These are phyloP conservation scores for Oreortyx pictus DNA, from an alignment of 2,797 vertebrate species.

Conservation along the genomic window DNA sequence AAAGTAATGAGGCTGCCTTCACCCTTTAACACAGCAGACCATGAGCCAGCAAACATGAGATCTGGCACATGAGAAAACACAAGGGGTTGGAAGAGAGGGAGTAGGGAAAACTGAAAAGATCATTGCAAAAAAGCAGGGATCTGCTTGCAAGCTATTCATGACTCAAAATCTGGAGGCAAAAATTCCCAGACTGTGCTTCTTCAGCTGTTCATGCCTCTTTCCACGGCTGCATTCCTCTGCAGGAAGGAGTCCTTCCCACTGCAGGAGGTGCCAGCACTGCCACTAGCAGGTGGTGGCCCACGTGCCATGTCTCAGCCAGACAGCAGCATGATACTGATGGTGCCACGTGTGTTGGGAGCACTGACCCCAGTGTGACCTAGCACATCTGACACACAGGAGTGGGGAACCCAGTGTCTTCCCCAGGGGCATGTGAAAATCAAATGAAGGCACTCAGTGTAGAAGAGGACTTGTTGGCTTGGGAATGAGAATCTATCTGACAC, in stretches of 20 bases:
- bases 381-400: not conserved
- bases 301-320: not conserved
- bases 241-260: rapidly evolving
- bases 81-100: not conserved
- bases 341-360: not conserved
- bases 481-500: not conserved
- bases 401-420: not conserved
- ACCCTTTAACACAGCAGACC: not conserved
- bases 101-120: not conserved
- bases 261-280: rapidly evolving
- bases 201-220: not conserved
- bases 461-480: not conserved
- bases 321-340: not conserved
- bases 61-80: not conserved
- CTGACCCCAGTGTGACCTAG: not conserved
- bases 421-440: constrained; percentile 13
- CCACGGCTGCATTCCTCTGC: not conserved
- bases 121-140: not conserved
- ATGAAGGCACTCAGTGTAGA: not conserved
- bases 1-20: not conserved
- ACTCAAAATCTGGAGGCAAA: not conserved
- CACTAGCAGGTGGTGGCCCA: not conserved
- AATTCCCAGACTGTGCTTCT: not conserved
- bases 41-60: not conserved
- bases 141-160: rapidly evolving